Conservation (phyloP, 1,140 invertebrate species). For the Drosophila asahinai region DNA sequence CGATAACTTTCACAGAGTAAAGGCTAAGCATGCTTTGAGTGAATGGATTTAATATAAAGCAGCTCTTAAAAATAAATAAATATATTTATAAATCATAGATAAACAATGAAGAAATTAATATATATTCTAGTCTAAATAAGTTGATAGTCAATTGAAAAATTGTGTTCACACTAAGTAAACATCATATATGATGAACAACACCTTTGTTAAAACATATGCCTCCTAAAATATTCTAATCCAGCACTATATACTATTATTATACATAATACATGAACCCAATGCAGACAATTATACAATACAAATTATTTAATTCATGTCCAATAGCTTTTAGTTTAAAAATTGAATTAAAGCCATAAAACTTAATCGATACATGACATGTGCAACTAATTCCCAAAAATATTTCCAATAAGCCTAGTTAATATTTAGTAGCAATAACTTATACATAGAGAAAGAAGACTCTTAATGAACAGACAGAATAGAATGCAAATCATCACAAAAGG, state of each 20-base stretch:
- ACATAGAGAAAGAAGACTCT: not conserved
- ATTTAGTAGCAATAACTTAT: not conserved
- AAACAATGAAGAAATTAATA: no score
- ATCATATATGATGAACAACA: no score
- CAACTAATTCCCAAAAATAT: not conserved
- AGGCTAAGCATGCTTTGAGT: not conserved
- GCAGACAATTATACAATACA: no score
- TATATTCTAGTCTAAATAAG: no score
- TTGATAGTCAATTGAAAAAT: no score
- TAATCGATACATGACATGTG: not conserved
- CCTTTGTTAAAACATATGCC: not conserved
- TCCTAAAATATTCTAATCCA: no score
- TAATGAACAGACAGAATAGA: slow-evolving; percentile 4
- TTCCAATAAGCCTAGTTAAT: not conserved
- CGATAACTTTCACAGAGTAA: slow-evolving; percentile 11
- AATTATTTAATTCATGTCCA: not conserved
- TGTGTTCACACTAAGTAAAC: no score
- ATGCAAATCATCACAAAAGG: slow-evolving; percentile 7
- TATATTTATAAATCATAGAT: not conserved
- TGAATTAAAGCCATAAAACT: not conserved
- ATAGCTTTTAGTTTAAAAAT: not conserved
- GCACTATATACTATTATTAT: no score
- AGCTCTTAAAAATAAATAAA: not conserved
- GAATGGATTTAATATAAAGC: slow-evolving; percentile 8
- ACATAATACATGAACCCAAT: no score